Base-by-base conservation (phyloP, 2,113 vertebrate genomes). In the Eclectus roratus region DNA sequence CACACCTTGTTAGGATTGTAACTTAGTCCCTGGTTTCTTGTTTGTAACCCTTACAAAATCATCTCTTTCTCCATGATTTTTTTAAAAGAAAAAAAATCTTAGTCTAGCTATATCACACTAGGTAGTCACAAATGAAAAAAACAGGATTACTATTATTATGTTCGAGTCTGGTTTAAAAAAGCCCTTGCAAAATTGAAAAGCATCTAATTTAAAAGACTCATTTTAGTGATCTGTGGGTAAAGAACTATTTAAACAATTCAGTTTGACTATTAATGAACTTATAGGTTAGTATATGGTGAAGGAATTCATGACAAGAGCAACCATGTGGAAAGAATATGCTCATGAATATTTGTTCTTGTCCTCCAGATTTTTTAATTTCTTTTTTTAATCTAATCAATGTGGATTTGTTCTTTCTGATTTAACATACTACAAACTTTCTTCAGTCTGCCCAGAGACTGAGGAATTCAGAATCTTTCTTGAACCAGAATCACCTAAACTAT, bases 221-320 rank as follows among this genome's bases (percentile, higher is more conserved):
- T 56, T 87, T 92, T 64, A 88, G 50, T 78, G 55, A 92, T 87
- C 46, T 85, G 41, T 86, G 37, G 64, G 21, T 87, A 68, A 82
- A 94, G 29, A 91, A 89, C 46, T 85, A 88, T 88, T 97, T 80
- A 80, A 76, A 96, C 80, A 2, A 93, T 73, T 91, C 84, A 64
- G 29, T 65, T 87, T 89, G 85, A 94, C 78, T 92, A 93, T 95
- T 96, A 89, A 91, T 80, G 80, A 76, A 91, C 31, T 95, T 91
- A 86, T 55, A 97, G 78, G 35, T 87, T 96, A 93, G 89, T 56
- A 60, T 66, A 89, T 4, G 2, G 81, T 43, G 58, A 76, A 93
- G 83, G 92, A 96, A 92, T 88, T 72, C 71, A 74, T 85, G 87
- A 92, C 49, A 95, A 94, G 61, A 87, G 81, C 78, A 96, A 78